A percentile compares a stretch with the other conserved stretches of the same genome.
These are phyloP conservation scores for Eulemur rubriventer DNA, from an alignment of 2,797 vertebrate genomes.

Conservation along the genomic window DNA sequence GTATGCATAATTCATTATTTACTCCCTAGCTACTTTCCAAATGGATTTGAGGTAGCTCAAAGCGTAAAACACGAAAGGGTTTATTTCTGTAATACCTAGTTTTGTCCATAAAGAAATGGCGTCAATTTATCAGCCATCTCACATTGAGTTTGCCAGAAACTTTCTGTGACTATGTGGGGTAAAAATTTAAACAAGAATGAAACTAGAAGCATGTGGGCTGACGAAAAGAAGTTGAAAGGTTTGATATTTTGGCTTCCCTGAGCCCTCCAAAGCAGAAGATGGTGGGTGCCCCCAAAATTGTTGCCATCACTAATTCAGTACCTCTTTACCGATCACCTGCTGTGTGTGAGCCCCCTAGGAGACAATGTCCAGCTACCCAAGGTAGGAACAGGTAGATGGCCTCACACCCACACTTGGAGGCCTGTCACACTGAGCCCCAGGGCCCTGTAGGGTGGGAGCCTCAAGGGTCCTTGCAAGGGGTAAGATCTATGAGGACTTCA, in stretches of 20 bases:
- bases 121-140: neutral
- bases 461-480: neutral
- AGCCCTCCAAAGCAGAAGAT: neutral
- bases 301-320: neutral
- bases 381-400: neutral
- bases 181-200: conserved; percentile 29
- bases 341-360: neutral
- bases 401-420: neutral
- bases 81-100: conserved; percentile 27
- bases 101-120: neutral
- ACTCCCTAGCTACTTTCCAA: neutral
- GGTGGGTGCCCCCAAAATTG: neutral
- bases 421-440: neutral
- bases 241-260: neutral
- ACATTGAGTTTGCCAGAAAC: conserved; percentile 30
- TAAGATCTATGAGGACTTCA: neutral
- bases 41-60: neutral
- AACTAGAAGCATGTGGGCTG: neutral
- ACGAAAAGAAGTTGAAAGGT: neutral
- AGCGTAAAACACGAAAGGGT: neutral
- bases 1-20: conserved; percentile 6
- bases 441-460: neutral
- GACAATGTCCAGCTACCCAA: neutral
- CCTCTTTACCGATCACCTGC: neutral
- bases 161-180: neutral